Conservation (phyloP, 2,888 invertebrate species). For the Adelognathus sp. region DNA sequence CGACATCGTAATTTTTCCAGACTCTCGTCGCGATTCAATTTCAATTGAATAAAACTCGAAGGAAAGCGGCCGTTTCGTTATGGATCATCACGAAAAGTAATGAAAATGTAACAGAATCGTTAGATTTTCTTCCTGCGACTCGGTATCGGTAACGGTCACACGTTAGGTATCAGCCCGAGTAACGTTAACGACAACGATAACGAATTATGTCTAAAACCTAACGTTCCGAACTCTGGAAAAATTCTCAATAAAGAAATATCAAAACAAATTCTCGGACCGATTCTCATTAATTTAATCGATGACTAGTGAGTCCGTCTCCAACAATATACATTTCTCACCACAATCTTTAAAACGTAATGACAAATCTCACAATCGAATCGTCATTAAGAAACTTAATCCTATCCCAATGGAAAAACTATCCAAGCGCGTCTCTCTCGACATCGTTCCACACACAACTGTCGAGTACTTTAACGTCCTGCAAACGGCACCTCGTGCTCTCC, state of each 20-base stretch:
- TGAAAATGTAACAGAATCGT: too few relatives aligned
- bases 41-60: too few relatives aligned
- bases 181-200: too few relatives aligned
- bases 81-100: too few relatives aligned
- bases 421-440: conserved; percentile 71
- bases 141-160: too few relatives aligned
- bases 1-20: too few relatives aligned
- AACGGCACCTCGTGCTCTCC: conserved; percentile 80
- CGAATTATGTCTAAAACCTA: too few relatives aligned
- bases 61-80: too few relatives aligned
- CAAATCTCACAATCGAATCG: conserved; percentile 4
- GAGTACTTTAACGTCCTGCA: conserved; percentile 80
- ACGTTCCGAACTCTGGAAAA: not conserved
- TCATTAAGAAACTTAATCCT: not conserved
- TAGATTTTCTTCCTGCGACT: too few relatives aligned
- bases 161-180: too few relatives aligned
- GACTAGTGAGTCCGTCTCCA: conserved; percentile 20
- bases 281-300: conserved; percentile 31
- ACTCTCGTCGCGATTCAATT: too few relatives aligned
- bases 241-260: not conserved
- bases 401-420: conserved; percentile 56
- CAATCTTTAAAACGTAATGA: conserved; percentile 5
- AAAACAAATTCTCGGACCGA: not conserved
- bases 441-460: conserved; percentile 71
- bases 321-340: conserved; percentile 4